Evolutionary conservation across 1,140 invertebrate species (phyloP).

Genomic region (Holotrichia oblita): DNA sequence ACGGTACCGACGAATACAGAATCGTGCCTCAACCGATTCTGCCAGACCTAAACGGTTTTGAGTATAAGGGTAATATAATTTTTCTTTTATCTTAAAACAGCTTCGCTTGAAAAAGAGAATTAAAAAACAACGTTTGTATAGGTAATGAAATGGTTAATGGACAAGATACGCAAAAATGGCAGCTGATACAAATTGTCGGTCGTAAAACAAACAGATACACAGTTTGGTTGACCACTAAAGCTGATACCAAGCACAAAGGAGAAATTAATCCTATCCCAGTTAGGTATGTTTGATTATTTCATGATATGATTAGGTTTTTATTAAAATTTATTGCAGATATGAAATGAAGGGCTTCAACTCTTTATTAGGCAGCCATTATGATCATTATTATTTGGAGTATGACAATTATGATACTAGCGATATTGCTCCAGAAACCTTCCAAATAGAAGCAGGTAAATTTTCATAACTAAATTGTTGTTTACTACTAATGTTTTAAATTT

Average conservation of each 20-base stretch:
- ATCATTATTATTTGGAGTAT: conserved; percentile 93
- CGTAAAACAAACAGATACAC: conserved; percentile 89
- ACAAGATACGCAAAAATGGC: conserved; percentile 78
- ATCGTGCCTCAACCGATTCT: conserved; percentile 81
- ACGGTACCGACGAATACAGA: conserved; percentile 73
- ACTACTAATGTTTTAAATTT: too few relatives aligned
- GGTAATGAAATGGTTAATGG: conserved; percentile 74
- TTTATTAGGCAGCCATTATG: conserved; percentile 93
- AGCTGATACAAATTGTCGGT: conserved; percentile 70
- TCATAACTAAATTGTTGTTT: too few relatives aligned
- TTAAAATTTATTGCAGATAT: conserved; percentile 66
- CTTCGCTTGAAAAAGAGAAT: neutral
- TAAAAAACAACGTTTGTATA: conserved; percentile 57
- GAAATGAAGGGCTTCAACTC: conserved; percentile 95
- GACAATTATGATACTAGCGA: conserved; percentile 74
- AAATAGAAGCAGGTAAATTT: conserved; percentile 68
- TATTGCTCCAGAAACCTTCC: conserved; percentile 76
- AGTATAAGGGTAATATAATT: conserved; percentile 65
- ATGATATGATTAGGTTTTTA: conserved; percentile 42
- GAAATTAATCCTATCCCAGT: conserved; percentile 63
- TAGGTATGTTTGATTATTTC: conserved; percentile 56
- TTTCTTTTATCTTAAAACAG: neutral
- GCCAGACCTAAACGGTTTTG: conserved; percentile 82
- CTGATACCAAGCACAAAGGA: conserved; percentile 60
- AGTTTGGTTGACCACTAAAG: conserved; percentile 81